A percentile compares a stretch with the other conserved stretches of the same genome.
phyloP scores from a whole-genome alignment of 2,113 vertebrate species.

The Malurus melanocephalus region DNA sequence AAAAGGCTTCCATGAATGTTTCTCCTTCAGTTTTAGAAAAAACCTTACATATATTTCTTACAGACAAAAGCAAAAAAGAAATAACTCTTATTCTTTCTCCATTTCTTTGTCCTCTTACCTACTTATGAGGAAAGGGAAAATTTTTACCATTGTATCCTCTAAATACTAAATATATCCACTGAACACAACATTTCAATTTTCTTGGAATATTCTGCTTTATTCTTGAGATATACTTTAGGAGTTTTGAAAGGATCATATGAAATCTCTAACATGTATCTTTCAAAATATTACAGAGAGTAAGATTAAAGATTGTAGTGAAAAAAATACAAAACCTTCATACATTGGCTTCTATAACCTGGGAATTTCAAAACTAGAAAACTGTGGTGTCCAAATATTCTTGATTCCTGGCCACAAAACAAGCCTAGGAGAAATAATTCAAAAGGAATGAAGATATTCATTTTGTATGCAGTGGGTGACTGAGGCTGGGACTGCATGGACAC shows the following conservation, averaged over 20 bases:
- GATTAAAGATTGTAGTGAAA: neutral
- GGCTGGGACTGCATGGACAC: neutral
- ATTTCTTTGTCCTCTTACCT: neutral
- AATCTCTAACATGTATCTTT: neutral
- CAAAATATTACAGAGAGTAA: neutral
- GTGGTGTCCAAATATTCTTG: neutral
- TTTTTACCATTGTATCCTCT: neutral
- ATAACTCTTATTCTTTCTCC: neutral
- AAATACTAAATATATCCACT: neutral
- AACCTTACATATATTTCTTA: neutral
- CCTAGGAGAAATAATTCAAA: neutral
- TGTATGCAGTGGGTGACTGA: neutral
- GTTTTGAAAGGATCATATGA: neutral
- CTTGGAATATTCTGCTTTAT: neutral
- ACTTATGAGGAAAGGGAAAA: neutral
- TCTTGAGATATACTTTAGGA: neutral
- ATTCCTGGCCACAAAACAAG: neutral
- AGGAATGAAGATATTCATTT: neutral
- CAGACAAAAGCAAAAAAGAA: neutral
- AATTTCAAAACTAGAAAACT: neutral
- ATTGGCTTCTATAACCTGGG: neutral
- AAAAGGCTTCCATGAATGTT: neutral
- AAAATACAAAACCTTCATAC: neutral
- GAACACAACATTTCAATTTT: neutral
- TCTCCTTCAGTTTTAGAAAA: neutral